phyloP scores from a whole-genome alignment of 2,797 vertebrate species.

The Gallirallus australis region DNA sequence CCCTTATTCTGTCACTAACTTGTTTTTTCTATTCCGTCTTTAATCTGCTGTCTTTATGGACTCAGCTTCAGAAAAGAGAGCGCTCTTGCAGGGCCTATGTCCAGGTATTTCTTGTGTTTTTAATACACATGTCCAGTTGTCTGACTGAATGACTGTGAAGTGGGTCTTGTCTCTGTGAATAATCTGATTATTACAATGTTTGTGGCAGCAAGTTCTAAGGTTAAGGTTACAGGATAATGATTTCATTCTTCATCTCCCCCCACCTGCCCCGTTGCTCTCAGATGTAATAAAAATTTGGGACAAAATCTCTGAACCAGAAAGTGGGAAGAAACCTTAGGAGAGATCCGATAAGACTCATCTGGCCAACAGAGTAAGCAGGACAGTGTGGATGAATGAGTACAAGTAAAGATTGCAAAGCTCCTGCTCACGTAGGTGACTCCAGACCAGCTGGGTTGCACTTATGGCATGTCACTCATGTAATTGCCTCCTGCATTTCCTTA shows the following conservation, averaged over 20 bases:
- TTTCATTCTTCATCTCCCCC: not conserved
- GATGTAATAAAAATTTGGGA: not conserved
- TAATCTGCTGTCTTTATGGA: constrained; percentile 83
- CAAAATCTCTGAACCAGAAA: not conserved
- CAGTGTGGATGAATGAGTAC: not conserved
- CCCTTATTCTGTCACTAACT: constrained; percentile 77
- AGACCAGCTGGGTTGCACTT: not conserved
- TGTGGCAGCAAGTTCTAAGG: constrained; percentile 47
- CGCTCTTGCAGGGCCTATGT: constrained; percentile 99
- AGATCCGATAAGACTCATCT: not conserved
- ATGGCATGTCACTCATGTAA: not conserved
- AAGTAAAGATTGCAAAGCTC: not conserved
- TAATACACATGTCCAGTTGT: constrained; percentile 71
- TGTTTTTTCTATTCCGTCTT: constrained; percentile 81
- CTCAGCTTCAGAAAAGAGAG: constrained; percentile 99
- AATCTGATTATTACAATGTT: not conserved
- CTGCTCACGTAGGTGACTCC: not conserved
- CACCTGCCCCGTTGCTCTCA: not conserved
- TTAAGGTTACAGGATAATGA: constrained; percentile 61
- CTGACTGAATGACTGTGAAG: constrained; percentile 70
- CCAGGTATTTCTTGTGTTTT: constrained; percentile 90
- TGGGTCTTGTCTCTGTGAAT: constrained; percentile 40
- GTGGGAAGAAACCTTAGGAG: not conserved
- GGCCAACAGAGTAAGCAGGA: not conserved
- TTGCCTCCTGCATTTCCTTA: not conserved